Percentiles rank a stretch among this genome's conserved stretches.
Conservation (phyloP, 2,888 invertebrate genomes). For the Eristalis intricaria region DNA sequence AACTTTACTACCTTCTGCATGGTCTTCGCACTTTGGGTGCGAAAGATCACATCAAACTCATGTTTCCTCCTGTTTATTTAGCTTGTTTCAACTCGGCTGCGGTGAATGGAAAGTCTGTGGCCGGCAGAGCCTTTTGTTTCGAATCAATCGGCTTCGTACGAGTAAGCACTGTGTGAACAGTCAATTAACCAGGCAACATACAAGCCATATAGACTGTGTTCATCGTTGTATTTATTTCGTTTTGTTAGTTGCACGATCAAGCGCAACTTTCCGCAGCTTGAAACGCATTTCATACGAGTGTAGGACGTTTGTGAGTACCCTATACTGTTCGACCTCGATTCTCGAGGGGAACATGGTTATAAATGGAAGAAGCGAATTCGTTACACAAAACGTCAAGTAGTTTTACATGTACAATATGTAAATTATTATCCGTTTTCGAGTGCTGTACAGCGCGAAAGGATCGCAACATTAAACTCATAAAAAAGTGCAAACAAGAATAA, state of each 20-base stretch:
- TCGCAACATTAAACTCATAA: neutral
- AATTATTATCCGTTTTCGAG: slow-evolving; percentile 53
- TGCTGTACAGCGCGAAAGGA: neutral
- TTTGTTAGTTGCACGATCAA: neutral
- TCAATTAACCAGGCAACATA: slow-evolving; percentile 23
- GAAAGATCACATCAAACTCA: slow-evolving; percentile 1
- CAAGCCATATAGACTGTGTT: slow-evolving; percentile 11
- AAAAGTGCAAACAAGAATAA: neutral
- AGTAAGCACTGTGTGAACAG: neutral
- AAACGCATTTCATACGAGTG: neutral
- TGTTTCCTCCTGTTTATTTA: neutral
- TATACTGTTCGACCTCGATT: neutral
- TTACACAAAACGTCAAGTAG: slow-evolving; percentile 21
- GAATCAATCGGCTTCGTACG: neutral
- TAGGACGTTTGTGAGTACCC: neutral
- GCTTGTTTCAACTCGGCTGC: neutral
- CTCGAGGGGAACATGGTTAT: neutral
- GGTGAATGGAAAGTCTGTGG: neutral
- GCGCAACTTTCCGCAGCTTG: neutral
- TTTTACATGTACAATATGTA: slow-evolving; percentile 58
- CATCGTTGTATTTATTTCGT: slow-evolving; percentile 10
- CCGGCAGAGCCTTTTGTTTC: neutral
- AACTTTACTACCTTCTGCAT: slow-evolving; percentile 35
- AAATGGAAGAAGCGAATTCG: slow-evolving; percentile 7
- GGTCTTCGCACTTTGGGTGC: neutral